Percentiles rank a stretch among this genome's conserved stretches.
phyloP scores from a whole-genome alignment of 2,113 vertebrate genomes.

The Neolamprologus cancellatus region DNA sequence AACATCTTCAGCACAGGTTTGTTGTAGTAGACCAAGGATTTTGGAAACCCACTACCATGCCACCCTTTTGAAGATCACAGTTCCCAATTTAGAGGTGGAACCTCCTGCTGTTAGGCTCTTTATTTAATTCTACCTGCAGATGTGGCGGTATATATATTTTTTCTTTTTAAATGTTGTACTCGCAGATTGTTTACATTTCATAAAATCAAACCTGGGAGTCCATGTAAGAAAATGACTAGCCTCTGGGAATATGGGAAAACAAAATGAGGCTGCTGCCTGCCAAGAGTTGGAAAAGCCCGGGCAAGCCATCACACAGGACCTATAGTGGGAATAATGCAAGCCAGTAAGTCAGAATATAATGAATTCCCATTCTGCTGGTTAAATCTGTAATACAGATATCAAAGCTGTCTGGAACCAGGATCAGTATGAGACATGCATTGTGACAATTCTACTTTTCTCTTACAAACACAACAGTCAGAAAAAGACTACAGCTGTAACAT shows the following conservation, averaged over 20 bases:
- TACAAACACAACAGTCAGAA: neutral
- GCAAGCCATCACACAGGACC: neutral
- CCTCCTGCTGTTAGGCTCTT: neutral
- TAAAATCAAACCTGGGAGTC: neutral
- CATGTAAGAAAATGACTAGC: fast-evolving
- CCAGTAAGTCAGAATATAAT: neutral
- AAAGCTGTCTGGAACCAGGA: neutral
- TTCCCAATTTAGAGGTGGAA: neutral
- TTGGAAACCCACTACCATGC: neutral
- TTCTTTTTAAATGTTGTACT: neutral
- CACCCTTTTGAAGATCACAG: neutral
- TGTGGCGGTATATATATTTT: neutral
- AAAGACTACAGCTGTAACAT: neutral
- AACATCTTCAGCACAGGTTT: neutral
- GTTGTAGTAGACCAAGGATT: neutral
- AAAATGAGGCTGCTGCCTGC: neutral
- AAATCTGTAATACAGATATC: neutral
- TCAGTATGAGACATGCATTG: neutral
- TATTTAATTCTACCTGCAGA: neutral
- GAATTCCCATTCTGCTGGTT: neutral
- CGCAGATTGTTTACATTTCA: neutral
- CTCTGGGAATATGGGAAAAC: neutral
- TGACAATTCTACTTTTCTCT: neutral
- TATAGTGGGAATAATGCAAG: neutral
- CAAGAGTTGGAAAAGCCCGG: neutral